phyloP scores from a whole-genome alignment of 1,140 invertebrate genomes.

The Aphaenogaster floridana region DNA sequence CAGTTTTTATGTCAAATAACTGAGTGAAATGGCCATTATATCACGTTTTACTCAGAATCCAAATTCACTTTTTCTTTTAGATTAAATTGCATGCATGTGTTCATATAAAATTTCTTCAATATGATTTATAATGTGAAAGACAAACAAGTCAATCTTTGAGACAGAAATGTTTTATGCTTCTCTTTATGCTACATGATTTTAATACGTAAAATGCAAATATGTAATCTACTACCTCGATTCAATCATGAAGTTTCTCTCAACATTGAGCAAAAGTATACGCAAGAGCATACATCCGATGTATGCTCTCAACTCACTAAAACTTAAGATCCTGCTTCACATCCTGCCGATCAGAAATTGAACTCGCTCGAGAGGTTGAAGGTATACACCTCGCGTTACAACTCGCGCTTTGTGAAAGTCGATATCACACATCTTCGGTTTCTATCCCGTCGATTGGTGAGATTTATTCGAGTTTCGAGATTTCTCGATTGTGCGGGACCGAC shows the following conservation, averaged over 20 bases:
- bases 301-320: neutral
- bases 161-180: neutral
- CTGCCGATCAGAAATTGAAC: slow-evolving; percentile 11
- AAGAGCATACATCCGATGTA: neutral
- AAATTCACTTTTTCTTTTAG: neutral
- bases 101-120: neutral
- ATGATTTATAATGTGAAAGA: neutral
- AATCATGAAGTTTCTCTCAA: neutral
- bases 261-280: neutral
- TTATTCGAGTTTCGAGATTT: slow-evolving; percentile 64
- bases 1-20: neutral
- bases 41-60: neutral
- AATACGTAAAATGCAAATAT: neutral
- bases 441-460: slow-evolving; percentile 36
- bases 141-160: neutral
- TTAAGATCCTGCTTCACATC: neutral
- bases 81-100: neutral
- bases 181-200: neutral
- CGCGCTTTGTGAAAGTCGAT: neutral
- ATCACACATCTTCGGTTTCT: slow-evolving; percentile 25
- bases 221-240: neutral
- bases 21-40: neutral
- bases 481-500: neutral
- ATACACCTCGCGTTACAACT: neutral
- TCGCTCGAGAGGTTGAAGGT: slow-evolving; percentile 28